Evolutionary conservation across 1,140 invertebrate species (phyloP).

Genomic region (Bombyx mori): DNA sequence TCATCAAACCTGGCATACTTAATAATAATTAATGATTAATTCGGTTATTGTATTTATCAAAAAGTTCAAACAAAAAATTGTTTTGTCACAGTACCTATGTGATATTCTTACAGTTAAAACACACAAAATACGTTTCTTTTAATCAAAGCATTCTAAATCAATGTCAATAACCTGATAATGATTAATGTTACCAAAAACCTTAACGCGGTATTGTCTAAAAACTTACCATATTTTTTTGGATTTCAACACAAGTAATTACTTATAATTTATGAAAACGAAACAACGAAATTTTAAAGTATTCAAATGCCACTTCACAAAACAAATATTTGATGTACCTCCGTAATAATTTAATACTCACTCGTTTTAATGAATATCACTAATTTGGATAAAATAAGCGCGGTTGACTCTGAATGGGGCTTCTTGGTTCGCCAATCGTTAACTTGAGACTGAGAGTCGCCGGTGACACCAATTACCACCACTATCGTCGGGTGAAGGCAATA

Average conservation of each 20-base stretch:
- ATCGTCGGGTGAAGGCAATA: conserved; percentile 1
- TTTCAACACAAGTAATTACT: not conserved
- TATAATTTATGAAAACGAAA: not conserved
- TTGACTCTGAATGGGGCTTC: not conserved
- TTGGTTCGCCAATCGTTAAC: not conserved
- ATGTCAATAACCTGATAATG: too few species aligned
- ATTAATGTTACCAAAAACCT: too few species aligned
- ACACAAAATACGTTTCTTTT: too few species aligned
- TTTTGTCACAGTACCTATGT: not conserved
- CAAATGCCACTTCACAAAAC: not conserved
- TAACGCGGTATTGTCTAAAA: not conserved
- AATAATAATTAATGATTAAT: too few species aligned
- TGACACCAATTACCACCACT: conserved; percentile 3
- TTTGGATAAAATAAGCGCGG: not conserved
- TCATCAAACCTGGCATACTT: too few species aligned
- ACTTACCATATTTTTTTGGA: not conserved
- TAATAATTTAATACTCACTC: not conserved
- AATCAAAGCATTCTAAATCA: too few species aligned
- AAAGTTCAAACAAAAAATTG: not conserved
- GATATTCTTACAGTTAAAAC: too few species aligned
- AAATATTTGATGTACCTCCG: not conserved
- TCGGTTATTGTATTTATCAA: not conserved
- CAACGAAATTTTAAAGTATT: not conserved
- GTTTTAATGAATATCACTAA: not conserved
- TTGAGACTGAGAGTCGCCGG: not conserved